Conservation (phyloP, 2,113 vertebrate species). For the Centrocercus urophasianus region DNA sequence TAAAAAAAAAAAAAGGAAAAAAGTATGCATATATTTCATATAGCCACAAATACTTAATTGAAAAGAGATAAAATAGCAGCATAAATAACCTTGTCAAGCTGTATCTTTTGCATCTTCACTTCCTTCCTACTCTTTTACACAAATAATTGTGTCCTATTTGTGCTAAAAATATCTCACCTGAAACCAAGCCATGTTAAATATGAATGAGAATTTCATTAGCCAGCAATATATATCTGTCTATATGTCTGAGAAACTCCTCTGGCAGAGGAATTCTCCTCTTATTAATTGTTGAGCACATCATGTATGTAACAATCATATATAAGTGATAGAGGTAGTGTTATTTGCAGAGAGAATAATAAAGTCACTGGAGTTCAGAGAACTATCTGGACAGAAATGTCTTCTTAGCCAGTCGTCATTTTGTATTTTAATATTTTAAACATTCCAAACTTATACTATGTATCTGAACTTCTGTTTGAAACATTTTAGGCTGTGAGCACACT, state of each 20-base stretch:
- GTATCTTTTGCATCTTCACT: background rate
- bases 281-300: background rate
- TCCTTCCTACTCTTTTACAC: background rate
- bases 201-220: background rate
- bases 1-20: background rate
- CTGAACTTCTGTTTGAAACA: background rate
- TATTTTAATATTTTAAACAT: background rate
- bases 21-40: background rate
- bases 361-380: background rate
- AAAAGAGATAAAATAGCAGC: background rate
- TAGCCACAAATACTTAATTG: background rate
- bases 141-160: background rate
- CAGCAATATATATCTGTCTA: background rate
- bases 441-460: background rate
- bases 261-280: background rate
- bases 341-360: background rate
- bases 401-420: background rate
- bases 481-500: background rate
- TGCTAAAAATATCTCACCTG: background rate
- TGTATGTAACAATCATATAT: background rate
- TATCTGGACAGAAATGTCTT: background rate
- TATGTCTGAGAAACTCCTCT: background rate
- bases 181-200: conserved; percentile 8
- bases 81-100: background rate
- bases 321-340: background rate